Evolutionary conservation across 2,888 invertebrate species (phyloP).

Genomic region (Neuroscelio doddi): DNA sequence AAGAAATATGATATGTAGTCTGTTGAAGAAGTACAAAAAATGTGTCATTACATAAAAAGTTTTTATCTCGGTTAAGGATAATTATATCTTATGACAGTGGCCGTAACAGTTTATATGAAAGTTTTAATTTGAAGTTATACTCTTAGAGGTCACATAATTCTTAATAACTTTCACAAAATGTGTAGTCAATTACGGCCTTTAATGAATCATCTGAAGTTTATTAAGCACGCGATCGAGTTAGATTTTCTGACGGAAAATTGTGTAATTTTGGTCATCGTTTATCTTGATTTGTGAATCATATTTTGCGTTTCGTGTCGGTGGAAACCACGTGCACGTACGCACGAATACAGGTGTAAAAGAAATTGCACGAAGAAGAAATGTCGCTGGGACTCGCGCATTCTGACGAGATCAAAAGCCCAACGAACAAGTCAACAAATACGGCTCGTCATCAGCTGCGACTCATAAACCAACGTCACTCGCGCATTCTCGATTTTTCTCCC

Average conservation of each 20-base stretch:
- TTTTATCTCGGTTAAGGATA: slow-evolving; percentile 10
- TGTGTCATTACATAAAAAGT: slow-evolving; percentile 11
- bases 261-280: no score
- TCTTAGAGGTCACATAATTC: slow-evolving; percentile 2
- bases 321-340: slow-evolving; percentile 53
- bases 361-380: slow-evolving; percentile 47
- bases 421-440: slow-evolving; percentile 60
- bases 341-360: slow-evolving; percentile 65
- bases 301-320: no score
- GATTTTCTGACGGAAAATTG: background rate
- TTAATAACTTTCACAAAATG: slow-evolving; percentile 1
- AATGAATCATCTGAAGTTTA: background rate
- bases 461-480: slow-evolving; percentile 63
- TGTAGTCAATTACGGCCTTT: background rate
- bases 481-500: slow-evolving; percentile 55
- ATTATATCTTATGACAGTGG: slow-evolving; percentile 6
- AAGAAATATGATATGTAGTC: slow-evolving; percentile 27
- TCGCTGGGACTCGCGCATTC: slow-evolving; percentile 57
- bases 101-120: slow-evolving; percentile 9
- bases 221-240: background rate
- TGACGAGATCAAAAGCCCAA: slow-evolving; percentile 63
- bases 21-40: background rate
- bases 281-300: no score
- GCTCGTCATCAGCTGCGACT: slow-evolving; percentile 56
- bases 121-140: slow-evolving; percentile 13